phyloP scores from a whole-genome alignment of 2,797 vertebrate genomes.

The Bovichtus variegatus region DNA sequence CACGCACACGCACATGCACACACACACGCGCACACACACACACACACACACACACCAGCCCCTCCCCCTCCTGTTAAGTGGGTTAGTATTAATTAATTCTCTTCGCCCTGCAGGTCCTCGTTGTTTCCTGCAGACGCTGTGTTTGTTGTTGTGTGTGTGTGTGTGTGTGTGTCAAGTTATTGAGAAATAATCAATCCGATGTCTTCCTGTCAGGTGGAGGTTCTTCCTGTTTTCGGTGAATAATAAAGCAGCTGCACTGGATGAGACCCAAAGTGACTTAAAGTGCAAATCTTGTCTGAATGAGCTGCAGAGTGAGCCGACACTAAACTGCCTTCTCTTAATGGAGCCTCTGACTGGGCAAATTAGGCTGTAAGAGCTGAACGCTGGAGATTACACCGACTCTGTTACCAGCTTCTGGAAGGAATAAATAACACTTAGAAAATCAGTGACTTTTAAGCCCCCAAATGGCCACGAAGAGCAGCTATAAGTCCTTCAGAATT shows the following conservation, averaged over 20 bases:
- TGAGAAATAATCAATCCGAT: too few species aligned
- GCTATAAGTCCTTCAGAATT: slow-evolving; percentile 1
- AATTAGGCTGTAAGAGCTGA: slow-evolving; percentile 56
- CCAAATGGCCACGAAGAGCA: slow-evolving; percentile 6
- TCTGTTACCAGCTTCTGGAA: slow-evolving; percentile 26
- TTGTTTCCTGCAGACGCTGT: slow-evolving; percentile 33
- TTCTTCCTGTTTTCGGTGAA: neutral
- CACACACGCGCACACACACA: slow-evolving; percentile 1
- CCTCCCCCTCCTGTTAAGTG: slow-evolving; percentile 42
- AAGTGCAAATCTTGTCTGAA: slow-evolving; percentile 15
- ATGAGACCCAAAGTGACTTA: neutral
- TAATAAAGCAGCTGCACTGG: neutral
- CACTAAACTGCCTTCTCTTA: slow-evolving; percentile 26
- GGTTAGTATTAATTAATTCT: slow-evolving; percentile 69
- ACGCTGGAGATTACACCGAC: slow-evolving; percentile 34
- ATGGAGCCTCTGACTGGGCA: slow-evolving; percentile 34
- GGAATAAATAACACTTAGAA: slow-evolving; percentile 58
- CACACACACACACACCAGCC: slow-evolving; percentile 10
- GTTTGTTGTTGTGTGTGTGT: slow-evolving; percentile 5
- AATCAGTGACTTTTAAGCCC: slow-evolving; percentile 50
- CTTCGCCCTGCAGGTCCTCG: slow-evolving; percentile 38
- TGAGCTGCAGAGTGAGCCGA: slow-evolving; percentile 14
- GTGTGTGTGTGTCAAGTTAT: neutral
- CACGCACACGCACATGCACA: too few species aligned
- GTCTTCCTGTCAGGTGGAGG: neutral